Conservation (phyloP, 2,797 vertebrate genomes). For the Ceyx erithaca region DNA sequence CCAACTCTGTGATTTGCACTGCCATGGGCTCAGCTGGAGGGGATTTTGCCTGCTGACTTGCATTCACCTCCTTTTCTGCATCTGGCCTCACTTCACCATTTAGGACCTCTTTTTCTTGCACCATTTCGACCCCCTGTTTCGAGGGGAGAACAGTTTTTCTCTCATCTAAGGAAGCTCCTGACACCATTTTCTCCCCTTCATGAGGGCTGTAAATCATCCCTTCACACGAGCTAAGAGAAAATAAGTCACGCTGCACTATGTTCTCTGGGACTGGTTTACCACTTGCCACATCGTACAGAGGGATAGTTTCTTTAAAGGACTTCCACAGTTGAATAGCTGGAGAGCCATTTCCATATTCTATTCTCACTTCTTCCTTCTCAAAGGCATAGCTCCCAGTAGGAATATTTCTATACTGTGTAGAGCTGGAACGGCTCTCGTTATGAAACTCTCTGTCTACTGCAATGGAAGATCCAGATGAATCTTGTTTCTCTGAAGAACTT, state of each 20-base stretch:
- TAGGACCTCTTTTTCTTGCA: conserved; percentile 45
- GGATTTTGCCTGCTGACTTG: neutral
- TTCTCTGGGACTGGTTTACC: conserved; percentile 66
- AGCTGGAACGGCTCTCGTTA: conserved; percentile 52
- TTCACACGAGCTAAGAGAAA: conserved; percentile 67
- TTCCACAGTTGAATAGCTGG: conserved; percentile 75
- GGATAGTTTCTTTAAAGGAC: conserved; percentile 76
- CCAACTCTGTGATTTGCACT: conserved; percentile 35
- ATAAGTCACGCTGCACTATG: conserved; percentile 29
- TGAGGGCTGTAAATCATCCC: conserved; percentile 47
- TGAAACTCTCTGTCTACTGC: conserved; percentile 60
- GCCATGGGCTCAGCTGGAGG: conserved; percentile 20
- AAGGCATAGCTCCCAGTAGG: conserved; percentile 68
- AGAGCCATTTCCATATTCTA: conserved; percentile 72
- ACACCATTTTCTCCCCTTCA: conserved; percentile 50
- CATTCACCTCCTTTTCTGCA: conserved; percentile 9
- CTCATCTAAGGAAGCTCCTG: conserved; percentile 56
- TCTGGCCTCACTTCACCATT: conserved; percentile 20
- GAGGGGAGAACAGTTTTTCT: conserved; percentile 22
- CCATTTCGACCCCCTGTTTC: conserved; percentile 24
- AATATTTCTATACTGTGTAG: conserved; percentile 50
- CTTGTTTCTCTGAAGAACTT: conserved; percentile 44
- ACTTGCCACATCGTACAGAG: conserved; percentile 63
- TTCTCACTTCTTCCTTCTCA: conserved; percentile 75
- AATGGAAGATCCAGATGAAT: conserved; percentile 45